A percentile compares a stretch with the other conserved stretches of the same genome.
Conservation (phyloP, 1,140 invertebrate species). For the Drosophila punjabiensis region DNA sequence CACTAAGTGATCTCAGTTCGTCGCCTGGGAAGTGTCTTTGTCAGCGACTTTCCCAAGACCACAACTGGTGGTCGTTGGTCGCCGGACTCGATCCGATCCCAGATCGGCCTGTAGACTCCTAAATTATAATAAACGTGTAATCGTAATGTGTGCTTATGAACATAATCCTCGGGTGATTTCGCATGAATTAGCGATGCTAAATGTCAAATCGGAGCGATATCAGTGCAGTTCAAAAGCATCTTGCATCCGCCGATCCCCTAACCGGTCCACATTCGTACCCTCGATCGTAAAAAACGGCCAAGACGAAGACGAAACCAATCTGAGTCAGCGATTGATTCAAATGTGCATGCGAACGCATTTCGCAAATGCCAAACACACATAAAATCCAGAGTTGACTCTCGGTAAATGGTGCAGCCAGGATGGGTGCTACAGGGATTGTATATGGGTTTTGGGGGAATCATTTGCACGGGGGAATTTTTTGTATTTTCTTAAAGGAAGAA, state of each 20-base stretch:
- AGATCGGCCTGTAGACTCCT: constrained; percentile 66
- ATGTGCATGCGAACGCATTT: constrained; percentile 79
- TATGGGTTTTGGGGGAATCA: constrained; percentile 1
- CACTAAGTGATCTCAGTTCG: constrained; percentile 36
- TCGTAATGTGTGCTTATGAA: constrained; percentile 84
- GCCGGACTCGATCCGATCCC: constrained; percentile 15
- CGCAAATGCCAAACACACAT: constrained; percentile 69
- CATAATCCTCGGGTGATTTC: constrained; percentile 82
- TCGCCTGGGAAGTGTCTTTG: constrained; percentile 33
- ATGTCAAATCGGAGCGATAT: constrained; percentile 77
- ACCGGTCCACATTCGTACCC: constrained; percentile 44
- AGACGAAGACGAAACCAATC: constrained; percentile 40
- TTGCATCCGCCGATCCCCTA: constrained; percentile 35
- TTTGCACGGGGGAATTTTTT: background rate
- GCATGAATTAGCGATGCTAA: constrained; percentile 83
- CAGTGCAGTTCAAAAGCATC: constrained; percentile 59
- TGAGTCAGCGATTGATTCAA: constrained; percentile 77
- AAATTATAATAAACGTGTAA: constrained; percentile 85
- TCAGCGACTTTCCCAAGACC: constrained; percentile 44
- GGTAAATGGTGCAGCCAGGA: constrained; percentile 27
- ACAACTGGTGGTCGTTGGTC: constrained; percentile 17
- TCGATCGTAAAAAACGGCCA: constrained; percentile 52
- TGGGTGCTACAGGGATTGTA: constrained; percentile 5
- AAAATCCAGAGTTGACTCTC: constrained; percentile 62
- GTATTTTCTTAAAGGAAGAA: background rate